Conservation (phyloP, 1,140 invertebrate species). For the Panulirus ornatus region DNA sequence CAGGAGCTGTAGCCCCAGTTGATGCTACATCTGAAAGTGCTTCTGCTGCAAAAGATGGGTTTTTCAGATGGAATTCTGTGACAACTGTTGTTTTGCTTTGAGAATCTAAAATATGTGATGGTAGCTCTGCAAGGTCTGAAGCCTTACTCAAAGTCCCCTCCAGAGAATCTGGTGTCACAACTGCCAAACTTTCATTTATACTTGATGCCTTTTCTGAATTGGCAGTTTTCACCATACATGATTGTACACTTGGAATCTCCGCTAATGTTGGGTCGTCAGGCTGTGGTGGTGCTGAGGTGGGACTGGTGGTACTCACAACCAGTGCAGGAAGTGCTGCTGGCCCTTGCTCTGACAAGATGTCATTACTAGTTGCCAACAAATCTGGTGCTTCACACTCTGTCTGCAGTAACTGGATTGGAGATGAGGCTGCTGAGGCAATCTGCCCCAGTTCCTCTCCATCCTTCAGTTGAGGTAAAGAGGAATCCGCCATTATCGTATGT, state of each 20-base stretch:
- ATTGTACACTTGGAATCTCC: background rate
- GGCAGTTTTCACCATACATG: background rate
- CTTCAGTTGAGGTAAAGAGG: background rate
- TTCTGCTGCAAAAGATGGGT: background rate
- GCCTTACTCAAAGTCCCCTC: background rate
- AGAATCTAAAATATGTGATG: background rate
- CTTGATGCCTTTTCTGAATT: background rate
- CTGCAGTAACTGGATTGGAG: background rate
- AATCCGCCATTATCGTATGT: slow-evolving; percentile 1
- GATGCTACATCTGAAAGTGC: no score
- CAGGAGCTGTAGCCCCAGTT: no score
- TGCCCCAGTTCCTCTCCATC: slow-evolving; percentile 7
- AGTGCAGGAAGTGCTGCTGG: background rate
- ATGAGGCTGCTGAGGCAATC: background rate
- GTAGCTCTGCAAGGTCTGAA: background rate
- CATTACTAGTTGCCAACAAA: background rate
- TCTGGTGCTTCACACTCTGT: background rate
- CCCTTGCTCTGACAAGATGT: background rate
- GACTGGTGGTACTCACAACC: background rate
- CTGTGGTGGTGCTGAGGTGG: background rate
- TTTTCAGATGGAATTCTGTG: background rate
- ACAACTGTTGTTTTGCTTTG: background rate
- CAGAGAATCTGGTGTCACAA: background rate
- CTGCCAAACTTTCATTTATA: background rate
- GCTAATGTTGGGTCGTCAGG: background rate